phyloP scores from a whole-genome alignment of 92 coral and sea anemone species.

The Zoanthus gigantus region DNA sequence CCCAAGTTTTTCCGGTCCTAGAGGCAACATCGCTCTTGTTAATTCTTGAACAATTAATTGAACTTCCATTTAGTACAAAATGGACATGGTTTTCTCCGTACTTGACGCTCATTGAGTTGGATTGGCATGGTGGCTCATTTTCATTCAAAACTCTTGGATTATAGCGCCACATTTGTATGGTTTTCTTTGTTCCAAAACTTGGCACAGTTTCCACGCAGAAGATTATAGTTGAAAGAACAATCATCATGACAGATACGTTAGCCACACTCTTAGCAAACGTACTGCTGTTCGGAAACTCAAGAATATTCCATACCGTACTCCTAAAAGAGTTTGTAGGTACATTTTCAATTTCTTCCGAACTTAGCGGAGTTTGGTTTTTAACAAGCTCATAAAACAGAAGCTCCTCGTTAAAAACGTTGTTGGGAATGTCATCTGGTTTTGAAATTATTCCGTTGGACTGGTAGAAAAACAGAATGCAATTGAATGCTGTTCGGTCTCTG shows the following conservation, averaged over 20 bases:
- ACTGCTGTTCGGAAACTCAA: conserved; percentile 72
- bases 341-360: neutral
- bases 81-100: neutral
- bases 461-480: conserved; percentile 89
- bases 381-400: conserved; percentile 78
- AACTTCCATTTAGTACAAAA: neutral
- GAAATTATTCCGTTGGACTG: conserved; percentile 94
- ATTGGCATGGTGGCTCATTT: neutral
- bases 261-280: conserved; percentile 63
- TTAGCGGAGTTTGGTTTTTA: neutral
- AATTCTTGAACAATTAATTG: neutral
- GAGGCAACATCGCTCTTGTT: neutral
- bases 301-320: conserved; percentile 65
- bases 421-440: conserved; percentile 79
- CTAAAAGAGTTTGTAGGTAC: neutral
- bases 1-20: neutral
- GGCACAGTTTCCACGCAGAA: conserved; percentile 91
- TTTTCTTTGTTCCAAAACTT: neutral
- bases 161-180: neutral
- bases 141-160: neutral
- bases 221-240: conserved; percentile 79
- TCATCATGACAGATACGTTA: conserved; percentile 67
- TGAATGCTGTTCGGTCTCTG: conserved; percentile 84
- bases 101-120: neutral
- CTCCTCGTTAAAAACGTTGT: conserved; percentile 79